Evolutionary conservation across 2,888 invertebrate species (phyloP).

Genomic region (Troides oblongomaculatus): DNA sequence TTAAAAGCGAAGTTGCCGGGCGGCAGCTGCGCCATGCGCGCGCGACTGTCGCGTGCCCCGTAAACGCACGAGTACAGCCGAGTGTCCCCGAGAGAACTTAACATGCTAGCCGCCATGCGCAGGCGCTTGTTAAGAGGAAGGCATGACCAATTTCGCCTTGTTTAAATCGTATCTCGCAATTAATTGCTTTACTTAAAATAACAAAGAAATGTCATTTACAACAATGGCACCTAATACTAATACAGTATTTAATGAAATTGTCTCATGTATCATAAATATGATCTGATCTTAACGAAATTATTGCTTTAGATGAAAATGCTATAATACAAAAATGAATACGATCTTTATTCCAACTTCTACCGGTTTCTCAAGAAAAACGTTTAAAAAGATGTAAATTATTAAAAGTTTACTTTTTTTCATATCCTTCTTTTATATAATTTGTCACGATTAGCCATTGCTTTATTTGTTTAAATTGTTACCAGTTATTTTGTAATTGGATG

Average conservation of each 20-base stretch:
- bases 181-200: not conserved
- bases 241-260: no score
- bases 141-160: not conserved
- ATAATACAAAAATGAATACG: no score
- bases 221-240: not conserved
- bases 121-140: constrained; percentile 2
- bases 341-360: no score
- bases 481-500: constrained; percentile 19
- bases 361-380: no score
- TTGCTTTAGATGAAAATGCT: no score
- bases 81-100: constrained; percentile 50
- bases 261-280: no score
- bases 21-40: constrained; percentile 53
- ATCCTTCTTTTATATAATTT: not conserved
- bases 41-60: constrained; percentile 71
- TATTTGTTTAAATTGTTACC: constrained; percentile 13
- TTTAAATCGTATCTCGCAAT: not conserved
- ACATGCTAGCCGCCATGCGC: constrained; percentile 29
- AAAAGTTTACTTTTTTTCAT: not conserved
- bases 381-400: no score
- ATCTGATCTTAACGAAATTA: no score
- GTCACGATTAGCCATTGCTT: not conserved
- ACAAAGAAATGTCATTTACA: not conserved
- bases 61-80: constrained; percentile 62
- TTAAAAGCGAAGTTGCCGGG: constrained; percentile 52